Evolutionary conservation across 2,888 invertebrate species (phyloP), one percentile per base, ranked within the genome.

Genomic region (Rhopalosiphum nymphaeae): DNA sequence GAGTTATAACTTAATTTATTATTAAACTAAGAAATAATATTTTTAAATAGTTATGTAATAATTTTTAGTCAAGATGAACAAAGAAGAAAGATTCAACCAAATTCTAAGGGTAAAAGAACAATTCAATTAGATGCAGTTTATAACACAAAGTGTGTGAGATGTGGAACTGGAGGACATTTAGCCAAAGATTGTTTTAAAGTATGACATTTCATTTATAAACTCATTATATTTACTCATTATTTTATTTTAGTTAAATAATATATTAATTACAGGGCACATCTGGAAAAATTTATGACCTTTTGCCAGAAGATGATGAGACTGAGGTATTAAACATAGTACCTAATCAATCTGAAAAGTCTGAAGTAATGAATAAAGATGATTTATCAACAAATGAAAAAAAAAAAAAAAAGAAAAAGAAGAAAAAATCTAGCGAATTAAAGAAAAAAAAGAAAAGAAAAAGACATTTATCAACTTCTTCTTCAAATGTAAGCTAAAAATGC

Each of bases 91-190:
- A 95, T 94, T 53, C 95, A 95, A 53, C 95, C 95, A 4, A 95
- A 95, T 1, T 94, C 95, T 1, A 95, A 94, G 25, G 95, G 95
- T 21, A 95, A 95, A 49, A 96, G 95, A 95, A 95, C 95, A 26
- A 96, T 96, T 95, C 95, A 96, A 42, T 95, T 96, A n/a, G 95
- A 96, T 88, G 96, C 96, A 0, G 95, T 96, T 16, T 95, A 96
- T 25, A 96, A 96, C 87, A 96, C 96, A 0, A 96, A 95, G 2
- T 96, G 96, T 61, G 95, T 95, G 10, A 96, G 96, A 95, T 96
- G 96, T 95, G 96, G 96, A 46, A 96, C 96, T 4, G 95, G 95
- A 53, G 96, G 96, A 36, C 96, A 96, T 95, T 95, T 96, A 21
- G 95, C 96, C 0, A 96, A 95, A 91, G 96, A 96, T 94, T 96